These are phyloP conservation scores for Tipula unca DNA, from an alignment of 2,888 invertebrate genomes.

Conservation along the genomic window DNA sequence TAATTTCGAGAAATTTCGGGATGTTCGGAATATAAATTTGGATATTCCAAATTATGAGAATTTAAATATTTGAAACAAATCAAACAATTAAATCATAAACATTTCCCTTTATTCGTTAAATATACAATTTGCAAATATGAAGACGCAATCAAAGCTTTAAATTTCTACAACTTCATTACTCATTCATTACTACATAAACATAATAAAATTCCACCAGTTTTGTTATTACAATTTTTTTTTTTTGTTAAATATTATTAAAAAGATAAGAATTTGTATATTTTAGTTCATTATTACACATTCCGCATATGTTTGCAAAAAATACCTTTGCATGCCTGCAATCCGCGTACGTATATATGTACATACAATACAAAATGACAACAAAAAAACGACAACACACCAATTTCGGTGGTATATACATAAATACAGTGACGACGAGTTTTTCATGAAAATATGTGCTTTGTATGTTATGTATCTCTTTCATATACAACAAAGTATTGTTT, in stretches of 20 bases:
- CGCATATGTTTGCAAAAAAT: neutral
- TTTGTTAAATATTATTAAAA: neutral
- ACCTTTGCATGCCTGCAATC: neutral
- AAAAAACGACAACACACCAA: neutral
- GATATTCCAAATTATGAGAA: no score
- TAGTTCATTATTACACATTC: neutral
- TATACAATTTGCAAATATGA: no score
- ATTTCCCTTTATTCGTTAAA: no score
- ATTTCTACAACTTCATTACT: neutral
- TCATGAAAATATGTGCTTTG: constrained; percentile 8
- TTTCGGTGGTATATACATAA: neutral
- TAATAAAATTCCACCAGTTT: neutral
- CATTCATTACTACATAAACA: neutral
- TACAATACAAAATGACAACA: neutral
- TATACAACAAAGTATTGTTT: neutral
- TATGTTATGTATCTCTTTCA: neutral
- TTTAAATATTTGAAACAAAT: no score
- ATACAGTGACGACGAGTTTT: neutral
- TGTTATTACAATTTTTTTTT: neutral
- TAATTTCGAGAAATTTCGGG: no score
- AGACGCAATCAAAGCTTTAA: neutral
- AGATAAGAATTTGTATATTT: neutral
- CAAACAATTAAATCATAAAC: no score
- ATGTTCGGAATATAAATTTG: no score
- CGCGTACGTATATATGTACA: neutral